Base-by-base conservation (phyloP, 2,797 vertebrate genomes). In the Aratinga solstitialis region DNA sequence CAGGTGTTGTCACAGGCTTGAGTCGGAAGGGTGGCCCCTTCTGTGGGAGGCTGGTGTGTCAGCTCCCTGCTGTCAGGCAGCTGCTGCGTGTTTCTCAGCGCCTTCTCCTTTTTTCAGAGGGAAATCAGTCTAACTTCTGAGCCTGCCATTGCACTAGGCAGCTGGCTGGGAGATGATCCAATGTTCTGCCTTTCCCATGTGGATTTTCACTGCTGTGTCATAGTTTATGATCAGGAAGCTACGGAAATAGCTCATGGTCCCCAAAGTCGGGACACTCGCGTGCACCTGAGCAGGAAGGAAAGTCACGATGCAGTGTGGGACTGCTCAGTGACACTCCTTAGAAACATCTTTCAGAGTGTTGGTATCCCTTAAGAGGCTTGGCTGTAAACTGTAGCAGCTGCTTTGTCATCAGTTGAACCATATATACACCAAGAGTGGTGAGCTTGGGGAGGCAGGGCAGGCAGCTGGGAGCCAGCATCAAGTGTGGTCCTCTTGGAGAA, bases 31-130 rank as follows among this genome's bases (percentile, higher is more conserved):
- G 40, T 93, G 85, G 69, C 48, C 76, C 23, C 58, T 79, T 87
- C 62, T 0, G 21, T 76, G 87, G 84, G 76, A 1, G 16, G 54
- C 56, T 72, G 66, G 42, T 87, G 82, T 90, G 87, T 91, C 89
- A 89, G 77, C 75, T 96, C 78, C 78, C 78, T 90, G 89, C 95
- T 95, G 89, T 80, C 76, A 79, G 36, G 59, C 78, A 69, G 82
- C 47, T 67, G 4, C 45, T 77, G 43, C 59, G 74, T 1, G 2
- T 43, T 93, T 15, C 3, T 76, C 84, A 79, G 74, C 1, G 20
- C 18, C 30, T 92, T 79, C 30, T 50, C n/a, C 42, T 59, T 43
- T 51, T 53, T 63, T 47, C 76, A 34, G 45, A 53, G 82, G 75
- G 78, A 89, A 82, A 58, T 92, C 12, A 4, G 71, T 48, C 56